Conservation (phyloP, 2,113 vertebrate genomes). For the Terrapene triunguis region DNA sequence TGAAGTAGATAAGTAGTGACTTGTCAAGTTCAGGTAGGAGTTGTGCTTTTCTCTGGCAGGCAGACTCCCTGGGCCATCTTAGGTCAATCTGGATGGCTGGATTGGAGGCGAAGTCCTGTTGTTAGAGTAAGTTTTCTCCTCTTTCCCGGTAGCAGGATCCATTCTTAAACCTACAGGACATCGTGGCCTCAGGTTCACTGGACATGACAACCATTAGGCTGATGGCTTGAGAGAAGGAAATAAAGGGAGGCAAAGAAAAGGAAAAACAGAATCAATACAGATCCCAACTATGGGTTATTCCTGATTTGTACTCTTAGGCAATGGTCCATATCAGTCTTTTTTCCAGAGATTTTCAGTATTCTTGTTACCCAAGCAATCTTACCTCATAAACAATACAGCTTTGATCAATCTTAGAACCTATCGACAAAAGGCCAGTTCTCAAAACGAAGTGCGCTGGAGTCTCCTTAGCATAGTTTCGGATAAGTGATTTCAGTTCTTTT, state of each 20-base stretch:
- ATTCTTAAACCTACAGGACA: rapidly evolving
- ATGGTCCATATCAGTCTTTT: neutral
- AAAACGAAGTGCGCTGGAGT: neutral
- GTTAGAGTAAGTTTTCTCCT: neutral
- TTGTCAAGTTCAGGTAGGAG: neutral
- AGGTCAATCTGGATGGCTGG: neutral
- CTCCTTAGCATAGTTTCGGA: neutral
- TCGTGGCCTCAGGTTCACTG: rapidly evolving
- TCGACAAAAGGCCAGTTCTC: neutral
- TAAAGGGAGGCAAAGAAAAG: neutral
- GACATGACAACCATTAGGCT: neutral
- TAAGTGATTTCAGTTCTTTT: neutral
- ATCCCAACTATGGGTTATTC: rapidly evolving
- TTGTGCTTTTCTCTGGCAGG: neutral
- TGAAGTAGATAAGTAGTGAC: neutral
- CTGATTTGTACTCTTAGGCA: rapidly evolving
- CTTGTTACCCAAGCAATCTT: neutral
- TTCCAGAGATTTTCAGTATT: neutral
- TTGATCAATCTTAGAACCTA: neutral
- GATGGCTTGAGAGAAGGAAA: neutral
- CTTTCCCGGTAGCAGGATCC: neutral
- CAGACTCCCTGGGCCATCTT: neutral
- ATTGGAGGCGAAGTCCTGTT: neutral
- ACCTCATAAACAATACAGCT: neutral
- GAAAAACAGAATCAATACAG: neutral